Conservation (phyloP, 2,888 invertebrate genomes). For the Drosophila setosimentum region DNA sequence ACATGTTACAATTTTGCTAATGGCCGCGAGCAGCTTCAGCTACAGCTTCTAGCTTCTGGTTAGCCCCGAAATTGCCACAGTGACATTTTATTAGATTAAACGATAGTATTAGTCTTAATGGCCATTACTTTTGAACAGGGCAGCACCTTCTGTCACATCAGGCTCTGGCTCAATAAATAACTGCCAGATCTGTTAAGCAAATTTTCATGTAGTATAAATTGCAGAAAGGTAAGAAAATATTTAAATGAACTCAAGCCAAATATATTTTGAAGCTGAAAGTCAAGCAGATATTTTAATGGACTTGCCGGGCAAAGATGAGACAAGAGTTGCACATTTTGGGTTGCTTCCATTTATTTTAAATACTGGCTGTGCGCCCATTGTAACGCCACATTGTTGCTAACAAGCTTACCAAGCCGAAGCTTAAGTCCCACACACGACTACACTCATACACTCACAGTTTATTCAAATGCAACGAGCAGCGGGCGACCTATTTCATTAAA, state of each 20-base stretch:
- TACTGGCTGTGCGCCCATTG: neutral
- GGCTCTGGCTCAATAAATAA: constrained; percentile 2
- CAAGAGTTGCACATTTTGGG: neutral
- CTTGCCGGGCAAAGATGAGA: constrained; percentile 18
- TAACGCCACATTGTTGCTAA: neutral
- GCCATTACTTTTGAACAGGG: constrained; percentile 13
- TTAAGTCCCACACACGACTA: neutral
- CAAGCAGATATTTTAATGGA: constrained; percentile 35
- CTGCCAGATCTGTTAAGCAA: constrained; percentile 7
- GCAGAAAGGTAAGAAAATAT: constrained; percentile 1
- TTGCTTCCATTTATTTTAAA: neutral
- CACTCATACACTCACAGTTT: constrained; percentile 24
- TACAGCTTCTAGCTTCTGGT: constrained; percentile 11
- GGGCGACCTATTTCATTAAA: constrained; percentile 63
- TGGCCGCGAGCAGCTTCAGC: constrained; percentile 21
- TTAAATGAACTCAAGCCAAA: neutral
- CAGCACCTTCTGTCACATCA: neutral
- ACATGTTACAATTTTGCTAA: constrained; percentile 21
- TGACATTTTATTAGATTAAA: constrained; percentile 46
- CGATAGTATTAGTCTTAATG: constrained; percentile 33
- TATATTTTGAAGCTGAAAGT: constrained; percentile 4
- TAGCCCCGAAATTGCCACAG: constrained; percentile 36
- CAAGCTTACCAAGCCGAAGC: neutral
- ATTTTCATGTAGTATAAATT: neutral
- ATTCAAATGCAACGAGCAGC: constrained; percentile 22